Evolutionary conservation across 2,888 invertebrate genomes (phyloP).

Genomic region (Sarcophaga rosellei): DNA sequence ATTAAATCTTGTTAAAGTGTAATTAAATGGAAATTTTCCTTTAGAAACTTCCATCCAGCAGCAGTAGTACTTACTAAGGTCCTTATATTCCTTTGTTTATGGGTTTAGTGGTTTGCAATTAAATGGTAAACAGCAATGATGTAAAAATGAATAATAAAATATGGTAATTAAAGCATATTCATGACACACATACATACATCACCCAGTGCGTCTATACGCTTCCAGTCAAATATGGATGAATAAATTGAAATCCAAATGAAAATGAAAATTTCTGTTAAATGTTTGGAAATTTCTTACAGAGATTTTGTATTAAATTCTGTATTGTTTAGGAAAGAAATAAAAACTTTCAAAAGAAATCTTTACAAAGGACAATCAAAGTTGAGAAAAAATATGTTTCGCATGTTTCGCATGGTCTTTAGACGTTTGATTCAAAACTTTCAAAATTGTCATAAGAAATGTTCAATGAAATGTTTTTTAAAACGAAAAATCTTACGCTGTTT

Average conservation of each 20-base stretch:
- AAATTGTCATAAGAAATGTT: neutral
- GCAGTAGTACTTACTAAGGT: neutral
- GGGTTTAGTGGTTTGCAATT: constrained; percentile 15
- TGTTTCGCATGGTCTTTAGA: too few relatives aligned
- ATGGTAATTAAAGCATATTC: constrained; percentile 42
- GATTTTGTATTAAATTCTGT: too few relatives aligned
- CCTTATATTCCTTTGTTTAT: neutral
- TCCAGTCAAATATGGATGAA: too few relatives aligned
- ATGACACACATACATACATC: constrained; percentile 2
- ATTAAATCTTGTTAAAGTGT: constrained; percentile 64
- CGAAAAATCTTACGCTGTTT: neutral
- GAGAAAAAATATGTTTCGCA: too few relatives aligned
- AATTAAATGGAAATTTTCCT: constrained; percentile 65
- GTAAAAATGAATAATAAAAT: constrained; percentile 48
- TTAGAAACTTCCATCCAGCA: neutral
- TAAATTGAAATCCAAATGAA: too few relatives aligned
- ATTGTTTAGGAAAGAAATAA: too few relatives aligned
- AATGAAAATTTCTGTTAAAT: too few relatives aligned
- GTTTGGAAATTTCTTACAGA: too few relatives aligned
- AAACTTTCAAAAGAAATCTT: too few relatives aligned
- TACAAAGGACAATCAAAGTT: too few relatives aligned
- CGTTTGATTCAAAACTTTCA: neutral
- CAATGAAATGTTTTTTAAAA: neutral
- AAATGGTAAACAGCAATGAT: constrained; percentile 14
- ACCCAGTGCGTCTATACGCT: too few relatives aligned